Evolutionary conservation across 2,888 invertebrate species (phyloP).

Genomic region (Ophioninae sp.): DNA sequence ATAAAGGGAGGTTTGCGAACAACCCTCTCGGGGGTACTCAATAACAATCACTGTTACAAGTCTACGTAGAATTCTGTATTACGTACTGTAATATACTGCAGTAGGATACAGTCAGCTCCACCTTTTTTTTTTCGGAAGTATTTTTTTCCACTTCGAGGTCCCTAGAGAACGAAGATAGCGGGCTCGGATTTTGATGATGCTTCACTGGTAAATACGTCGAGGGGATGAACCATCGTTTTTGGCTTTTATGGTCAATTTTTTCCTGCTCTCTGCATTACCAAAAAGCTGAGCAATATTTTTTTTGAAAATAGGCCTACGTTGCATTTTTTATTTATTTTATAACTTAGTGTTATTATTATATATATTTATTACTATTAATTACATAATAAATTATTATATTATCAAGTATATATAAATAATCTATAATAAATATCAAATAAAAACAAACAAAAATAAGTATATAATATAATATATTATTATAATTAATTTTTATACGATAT

Average conservation of each 20-base stretch:
- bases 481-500: too few relatives aligned
- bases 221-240: conserved; percentile 45
- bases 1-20: conserved; percentile 52
- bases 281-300: neutral
- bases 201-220: conserved; percentile 60
- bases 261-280: neutral
- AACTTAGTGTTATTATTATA: neutral
- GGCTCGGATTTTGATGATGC: conserved; percentile 59
- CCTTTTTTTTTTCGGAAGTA: conserved; percentile 54
- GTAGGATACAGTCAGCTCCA: conserved; percentile 24
- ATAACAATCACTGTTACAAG: conserved; percentile 60
- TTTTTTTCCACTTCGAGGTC: conserved; percentile 40
- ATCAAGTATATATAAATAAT: too few relatives aligned
- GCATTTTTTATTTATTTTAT: neutral
- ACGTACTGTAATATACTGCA: conserved; percentile 47
- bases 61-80: conserved; percentile 41
- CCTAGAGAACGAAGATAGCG: conserved; percentile 48
- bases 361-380: too few relatives aligned
- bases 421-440: too few relatives aligned
- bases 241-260: neutral
- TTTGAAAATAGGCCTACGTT: neutral
- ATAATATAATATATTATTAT: too few relatives aligned
- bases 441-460: too few relatives aligned
- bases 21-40: conserved; percentile 62
- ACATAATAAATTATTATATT: too few relatives aligned